phyloP scores from a whole-genome alignment of 1,140 invertebrate species.

The Pogonomyrmex californicus region DNA sequence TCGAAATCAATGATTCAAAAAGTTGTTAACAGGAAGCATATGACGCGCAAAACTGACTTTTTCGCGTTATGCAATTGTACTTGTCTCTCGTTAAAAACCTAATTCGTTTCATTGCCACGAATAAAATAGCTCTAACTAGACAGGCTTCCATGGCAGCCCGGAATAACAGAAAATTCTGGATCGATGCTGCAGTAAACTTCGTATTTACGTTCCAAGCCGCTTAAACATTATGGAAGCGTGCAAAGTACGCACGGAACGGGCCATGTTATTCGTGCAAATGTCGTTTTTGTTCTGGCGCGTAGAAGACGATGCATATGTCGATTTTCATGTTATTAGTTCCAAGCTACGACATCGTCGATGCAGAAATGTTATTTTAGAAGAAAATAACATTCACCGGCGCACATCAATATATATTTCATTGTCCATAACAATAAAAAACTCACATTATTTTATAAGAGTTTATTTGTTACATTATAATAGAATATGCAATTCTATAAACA shows the following conservation, averaged over 20 bases:
- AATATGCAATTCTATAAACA: constrained; percentile 9
- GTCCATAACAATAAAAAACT: constrained; percentile 7
- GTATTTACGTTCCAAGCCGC: constrained; percentile 49
- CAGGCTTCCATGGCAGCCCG: constrained; percentile 24
- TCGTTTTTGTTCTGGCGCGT: constrained; percentile 17
- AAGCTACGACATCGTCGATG: constrained; percentile 4
- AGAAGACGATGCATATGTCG: constrained; percentile 36
- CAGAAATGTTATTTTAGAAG: neutral
- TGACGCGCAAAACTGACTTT: constrained; percentile 20
- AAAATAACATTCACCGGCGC: neutral
- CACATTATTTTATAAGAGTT: neutral
- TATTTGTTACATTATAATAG: neutral
- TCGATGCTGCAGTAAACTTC: constrained; percentile 53
- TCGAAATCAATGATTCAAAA: constrained; percentile 36
- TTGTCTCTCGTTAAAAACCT: constrained; percentile 73
- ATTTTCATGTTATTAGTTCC: constrained; percentile 48
- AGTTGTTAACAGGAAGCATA: neutral
- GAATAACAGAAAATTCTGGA: constrained; percentile 59
- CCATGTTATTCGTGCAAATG: constrained; percentile 33
- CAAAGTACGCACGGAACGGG: neutral
- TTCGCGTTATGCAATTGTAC: constrained; percentile 67
- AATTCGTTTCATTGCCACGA: constrained; percentile 64
- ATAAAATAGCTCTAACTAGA: constrained; percentile 29
- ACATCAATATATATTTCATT: neutral
- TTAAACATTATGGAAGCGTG: constrained; percentile 58